Conservation (phyloP, 64 coral and sea anemone species). For the Acropora tenuis region DNA sequence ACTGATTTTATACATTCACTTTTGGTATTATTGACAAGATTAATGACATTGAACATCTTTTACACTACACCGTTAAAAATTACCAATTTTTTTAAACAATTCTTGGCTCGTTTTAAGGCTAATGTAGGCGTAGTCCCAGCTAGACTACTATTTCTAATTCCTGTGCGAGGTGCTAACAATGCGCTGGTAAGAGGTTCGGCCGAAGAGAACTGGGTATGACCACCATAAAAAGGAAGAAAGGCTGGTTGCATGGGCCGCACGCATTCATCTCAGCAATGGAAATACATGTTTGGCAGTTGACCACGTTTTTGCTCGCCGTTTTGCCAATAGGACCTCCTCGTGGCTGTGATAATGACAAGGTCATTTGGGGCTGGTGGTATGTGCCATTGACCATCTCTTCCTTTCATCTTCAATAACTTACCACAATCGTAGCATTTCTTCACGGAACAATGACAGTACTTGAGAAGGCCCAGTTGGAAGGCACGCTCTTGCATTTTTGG, state of each 20-base stretch:
- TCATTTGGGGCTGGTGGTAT: conserved; percentile 57
- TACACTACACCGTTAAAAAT: not conserved
- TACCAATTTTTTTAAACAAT: not conserved
- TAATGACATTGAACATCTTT: too few relatives aligned
- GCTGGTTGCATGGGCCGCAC: conserved; percentile 31
- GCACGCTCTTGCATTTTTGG: conserved; percentile 45
- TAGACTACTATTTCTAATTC: conserved; percentile 41
- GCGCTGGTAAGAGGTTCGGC: not conserved
- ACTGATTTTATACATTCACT: not conserved
- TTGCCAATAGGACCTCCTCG: conserved; percentile 45
- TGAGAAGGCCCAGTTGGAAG: conserved; percentile 45
- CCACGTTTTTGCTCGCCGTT: conserved; percentile 43
- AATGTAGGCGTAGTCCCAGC: not conserved
- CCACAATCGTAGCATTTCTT: conserved; percentile 70
- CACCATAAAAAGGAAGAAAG: conserved; percentile 50
- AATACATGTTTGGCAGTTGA: conserved; percentile 62
- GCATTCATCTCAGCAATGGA: conserved; percentile 47
- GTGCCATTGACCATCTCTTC: conserved; percentile 5
- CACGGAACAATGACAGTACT: conserved; percentile 37
- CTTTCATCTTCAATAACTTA: conserved; percentile 49
- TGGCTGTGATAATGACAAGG: conserved; percentile 59
- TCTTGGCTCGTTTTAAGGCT: not conserved
- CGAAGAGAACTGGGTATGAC: conserved; percentile 6
- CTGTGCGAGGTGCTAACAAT: not conserved
- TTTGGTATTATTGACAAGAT: not conserved